Evolutionary conservation across 2,888 invertebrate genomes (phyloP).

Genomic region (Caenorhabditis sulstoni): DNA sequence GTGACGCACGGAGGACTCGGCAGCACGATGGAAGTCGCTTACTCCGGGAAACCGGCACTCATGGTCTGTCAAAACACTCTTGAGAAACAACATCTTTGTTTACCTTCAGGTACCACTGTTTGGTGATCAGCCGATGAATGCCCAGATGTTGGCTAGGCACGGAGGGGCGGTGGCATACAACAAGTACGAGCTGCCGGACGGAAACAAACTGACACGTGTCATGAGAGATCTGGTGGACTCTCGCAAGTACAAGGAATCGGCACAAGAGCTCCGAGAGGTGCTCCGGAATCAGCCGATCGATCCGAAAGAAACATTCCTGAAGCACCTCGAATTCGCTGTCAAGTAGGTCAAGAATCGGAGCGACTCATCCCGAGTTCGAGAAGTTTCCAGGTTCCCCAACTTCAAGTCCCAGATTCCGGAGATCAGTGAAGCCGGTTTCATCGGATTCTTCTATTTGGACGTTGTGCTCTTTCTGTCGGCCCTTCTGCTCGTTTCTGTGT

Average conservation of each 20-base stretch:
- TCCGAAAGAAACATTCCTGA: conserved; percentile 41
- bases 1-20: conserved; percentile 47
- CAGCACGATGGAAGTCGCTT: conserved; percentile 40
- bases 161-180: conserved; percentile 35
- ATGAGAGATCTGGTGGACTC: conserved; percentile 7
- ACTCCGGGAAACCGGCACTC: conserved; percentile 41
- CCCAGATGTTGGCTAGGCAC: conserved; percentile 35
- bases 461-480: not conserved
- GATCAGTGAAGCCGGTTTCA: not conserved
- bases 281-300: conserved; percentile 46
- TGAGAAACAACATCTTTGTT: too few species aligned
- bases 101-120: conserved; percentile 30
- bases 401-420: conserved; percentile 11
- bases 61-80: conserved; percentile 3
- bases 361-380: not conserved
- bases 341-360: conserved; percentile 11
- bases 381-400: conserved; percentile 3
- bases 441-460: conserved; percentile 15
- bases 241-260: conserved; percentile 20
- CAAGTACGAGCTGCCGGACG: conserved; percentile 34
- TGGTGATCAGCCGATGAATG: conserved; percentile 37
- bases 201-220: conserved; percentile 3
- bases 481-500: not conserved
- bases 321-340: conserved; percentile 43
- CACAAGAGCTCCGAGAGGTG: conserved; percentile 16